Conservation (phyloP, 2,113 vertebrate genomes). For the Monopterus albus region DNA sequence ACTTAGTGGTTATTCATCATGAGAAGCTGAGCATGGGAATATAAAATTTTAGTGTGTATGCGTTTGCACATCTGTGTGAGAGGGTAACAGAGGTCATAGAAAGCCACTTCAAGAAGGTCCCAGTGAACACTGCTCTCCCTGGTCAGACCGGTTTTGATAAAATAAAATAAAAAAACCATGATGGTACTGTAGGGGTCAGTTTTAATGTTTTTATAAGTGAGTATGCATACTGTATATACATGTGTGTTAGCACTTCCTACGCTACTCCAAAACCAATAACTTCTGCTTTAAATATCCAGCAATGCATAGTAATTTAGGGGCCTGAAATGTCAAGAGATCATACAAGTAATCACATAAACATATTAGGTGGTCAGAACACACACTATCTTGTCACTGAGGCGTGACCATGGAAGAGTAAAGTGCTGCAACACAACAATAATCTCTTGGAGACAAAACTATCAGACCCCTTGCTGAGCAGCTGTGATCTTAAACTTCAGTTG, state of each 20-base stretch:
- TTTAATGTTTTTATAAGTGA: slow-evolving; percentile 4
- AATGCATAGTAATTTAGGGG: slow-evolving; percentile 18
- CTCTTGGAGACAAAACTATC: slow-evolving; percentile 8
- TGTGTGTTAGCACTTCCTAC: slow-evolving; percentile 23
- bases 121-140: slow-evolving; percentile 1
- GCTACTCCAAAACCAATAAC: slow-evolving; percentile 22
- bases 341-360: slow-evolving; percentile 3
- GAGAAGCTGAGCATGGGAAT: slow-evolving; percentile 50
- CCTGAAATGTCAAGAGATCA: slow-evolving; percentile 32
- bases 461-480: slow-evolving; percentile 6
- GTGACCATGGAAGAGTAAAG: slow-evolving; percentile 19
- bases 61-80: slow-evolving; percentile 9
- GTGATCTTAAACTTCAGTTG: slow-evolving; percentile 16
- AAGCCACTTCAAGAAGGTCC: slow-evolving; percentile 45
- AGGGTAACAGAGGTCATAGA: slow-evolving; percentile 35
- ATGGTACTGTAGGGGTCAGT: slow-evolving; percentile 23
- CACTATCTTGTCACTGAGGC: slow-evolving; percentile 22
- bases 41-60: slow-evolving; percentile 16
- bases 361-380: slow-evolving; percentile 31
- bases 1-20: slow-evolving; percentile 69
- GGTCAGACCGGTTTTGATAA: slow-evolving; percentile 27
- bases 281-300: not conserved
- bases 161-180: too few relatives aligned
- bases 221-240: not conserved
- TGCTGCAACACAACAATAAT: slow-evolving; percentile 9